Base-by-base conservation (phyloP, 1,140 invertebrate species). In the Drosophila grimshawi region DNA sequence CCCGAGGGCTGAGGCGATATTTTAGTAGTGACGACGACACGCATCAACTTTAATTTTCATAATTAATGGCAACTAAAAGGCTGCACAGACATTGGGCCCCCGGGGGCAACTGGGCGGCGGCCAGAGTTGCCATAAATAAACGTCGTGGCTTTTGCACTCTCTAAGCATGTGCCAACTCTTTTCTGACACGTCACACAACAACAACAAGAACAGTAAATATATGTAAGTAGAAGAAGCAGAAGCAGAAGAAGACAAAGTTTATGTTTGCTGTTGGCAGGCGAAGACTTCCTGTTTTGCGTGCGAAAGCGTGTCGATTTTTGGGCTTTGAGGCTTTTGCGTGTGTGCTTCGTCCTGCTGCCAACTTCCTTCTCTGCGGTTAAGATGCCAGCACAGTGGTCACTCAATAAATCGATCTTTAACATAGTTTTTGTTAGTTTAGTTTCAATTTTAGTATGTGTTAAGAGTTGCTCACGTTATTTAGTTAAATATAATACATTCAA, bases 21-120 rank as follows among this genome's bases (percentile, higher is more conserved):
- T 83, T 89, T 41, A 65, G 67, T 56, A 27, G 53, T 30, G 73
- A 63, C 70, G 71, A 63, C 72, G 80, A 88, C 83, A 82, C 85
- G 83, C 80, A 86, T 88, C 83, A 88, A 80, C 65, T 86, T 78
- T 66, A 89, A 88, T 86, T 86, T 83, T 81, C 69, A 80, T 86
- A 86, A 86, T 86, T 86, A 86, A 86, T 83, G 85, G 72, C 75
- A 86, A 76, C 49, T 52, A 65, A 62, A 62, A 67, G 52, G 55
- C 53, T 75, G 65, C 53, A 59, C 27, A 46, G 10, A 43, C 39
- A 43, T 43, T 8, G 41, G 72, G 66, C 59, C 45, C 56, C 45
- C 45, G 61, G 72, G 43, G 19, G 19, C 19, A 19, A 19, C 19
- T 19, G 19, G 19, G 11, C 56, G 19, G 45, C 10, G 39, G 39